These are phyloP conservation scores for Takifugu ocellatus DNA, from an alignment of 2,797 vertebrate genomes.

Conservation along the genomic window DNA sequence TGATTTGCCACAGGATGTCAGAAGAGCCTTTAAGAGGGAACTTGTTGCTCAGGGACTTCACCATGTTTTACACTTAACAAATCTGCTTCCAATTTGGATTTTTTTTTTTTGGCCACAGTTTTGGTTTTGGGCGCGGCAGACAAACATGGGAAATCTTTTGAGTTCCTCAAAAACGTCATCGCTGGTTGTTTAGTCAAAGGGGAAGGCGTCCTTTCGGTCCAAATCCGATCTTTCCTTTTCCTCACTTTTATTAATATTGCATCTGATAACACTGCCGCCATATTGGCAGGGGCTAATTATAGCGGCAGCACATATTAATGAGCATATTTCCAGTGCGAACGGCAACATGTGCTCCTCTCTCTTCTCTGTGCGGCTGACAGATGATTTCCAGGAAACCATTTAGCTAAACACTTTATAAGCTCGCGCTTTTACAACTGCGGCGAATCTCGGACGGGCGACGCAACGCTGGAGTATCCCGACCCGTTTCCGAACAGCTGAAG, in stretches of 20 bases:
- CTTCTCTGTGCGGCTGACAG: too few species aligned
- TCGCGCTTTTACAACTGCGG: neutral
- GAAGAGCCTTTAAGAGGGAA: conserved; percentile 3
- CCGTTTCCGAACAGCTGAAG: neutral
- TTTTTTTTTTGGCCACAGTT: conserved; percentile 1
- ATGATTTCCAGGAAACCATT: too few species aligned
- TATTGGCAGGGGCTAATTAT: too few species aligned
- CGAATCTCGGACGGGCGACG: neutral
- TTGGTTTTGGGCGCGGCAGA: conserved; percentile 8
- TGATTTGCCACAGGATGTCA: conserved; percentile 18
- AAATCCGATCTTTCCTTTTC: neutral
- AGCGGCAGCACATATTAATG: conserved; percentile 2
- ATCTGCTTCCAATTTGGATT: conserved; percentile 15
- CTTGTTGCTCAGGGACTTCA: conserved; percentile 7
- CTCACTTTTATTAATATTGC: neutral
- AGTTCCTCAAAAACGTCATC: conserved; percentile 3
- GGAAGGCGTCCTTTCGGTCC: neutral
- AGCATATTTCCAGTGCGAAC: conserved; percentile 2
- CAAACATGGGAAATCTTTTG: conserved; percentile 8
- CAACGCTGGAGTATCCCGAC: neutral
- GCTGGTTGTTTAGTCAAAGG: neutral
- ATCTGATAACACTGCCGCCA: too few species aligned
- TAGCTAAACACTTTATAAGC: neutral
- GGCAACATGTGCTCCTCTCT: too few species aligned
- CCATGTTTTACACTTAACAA: neutral